Evolutionary conservation across 2,113 vertebrate species (phyloP).

Genomic region (Pseudopodoces humilis): DNA sequence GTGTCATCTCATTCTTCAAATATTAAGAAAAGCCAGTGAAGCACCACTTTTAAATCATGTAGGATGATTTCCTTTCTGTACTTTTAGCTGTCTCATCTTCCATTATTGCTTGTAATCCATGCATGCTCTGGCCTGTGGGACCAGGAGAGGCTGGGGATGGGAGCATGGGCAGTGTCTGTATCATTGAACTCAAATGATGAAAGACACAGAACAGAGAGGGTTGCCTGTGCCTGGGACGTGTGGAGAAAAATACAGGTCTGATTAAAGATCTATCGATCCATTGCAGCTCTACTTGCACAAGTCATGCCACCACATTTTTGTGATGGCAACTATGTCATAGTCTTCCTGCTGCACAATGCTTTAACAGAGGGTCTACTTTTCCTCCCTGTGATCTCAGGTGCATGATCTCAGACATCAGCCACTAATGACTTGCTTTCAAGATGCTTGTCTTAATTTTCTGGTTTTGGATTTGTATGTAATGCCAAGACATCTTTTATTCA

Average conservation of each 20-base stretch:
- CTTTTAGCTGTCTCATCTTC: not conserved
- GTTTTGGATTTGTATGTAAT: not conserved
- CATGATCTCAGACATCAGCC: not conserved
- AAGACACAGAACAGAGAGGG: not conserved
- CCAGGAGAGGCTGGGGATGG: not conserved
- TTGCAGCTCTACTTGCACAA: not conserved
- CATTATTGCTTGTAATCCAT: not conserved
- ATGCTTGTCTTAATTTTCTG: not conserved
- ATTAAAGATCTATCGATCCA: not conserved
- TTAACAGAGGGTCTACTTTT: not conserved
- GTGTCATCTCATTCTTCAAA: not conserved
- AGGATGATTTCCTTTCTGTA: not conserved
- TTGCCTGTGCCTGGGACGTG: not conserved
- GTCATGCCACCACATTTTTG: not conserved
- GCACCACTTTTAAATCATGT: not conserved
- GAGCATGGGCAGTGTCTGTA: not conserved
- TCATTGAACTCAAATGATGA: not conserved
- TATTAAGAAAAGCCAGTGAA: not conserved
- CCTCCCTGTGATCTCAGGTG: not conserved
- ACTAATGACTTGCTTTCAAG: not conserved
- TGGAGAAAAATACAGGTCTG: not conserved
- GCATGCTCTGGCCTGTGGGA: not conserved
- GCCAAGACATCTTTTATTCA: not conserved
- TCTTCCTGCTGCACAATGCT: not conserved
- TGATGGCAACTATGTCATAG: not conserved